phyloP scores from a whole-genome alignment of 35 echinoderm and acorn worm species.

The Diadema setosum region DNA sequence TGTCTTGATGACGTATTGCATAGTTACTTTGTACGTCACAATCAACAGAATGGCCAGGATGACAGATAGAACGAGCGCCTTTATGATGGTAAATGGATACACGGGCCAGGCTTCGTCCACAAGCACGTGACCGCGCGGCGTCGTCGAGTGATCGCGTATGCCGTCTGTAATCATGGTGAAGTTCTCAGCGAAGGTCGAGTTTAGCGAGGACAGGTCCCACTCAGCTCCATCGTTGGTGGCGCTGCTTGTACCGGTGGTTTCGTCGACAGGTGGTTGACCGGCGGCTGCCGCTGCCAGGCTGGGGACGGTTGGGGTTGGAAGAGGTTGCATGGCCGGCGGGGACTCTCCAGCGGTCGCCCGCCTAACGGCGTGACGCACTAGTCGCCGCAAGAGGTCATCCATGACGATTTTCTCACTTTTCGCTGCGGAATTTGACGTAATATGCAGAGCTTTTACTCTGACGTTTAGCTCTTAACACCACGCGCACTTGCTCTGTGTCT shows the following conservation, averaged over 20 bases:
- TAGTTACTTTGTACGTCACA: slow-evolving; percentile 40
- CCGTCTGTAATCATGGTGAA: slow-evolving; percentile 8
- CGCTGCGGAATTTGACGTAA: background rate
- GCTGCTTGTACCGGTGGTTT: no score
- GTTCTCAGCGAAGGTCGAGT: background rate
- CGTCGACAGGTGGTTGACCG: background rate
- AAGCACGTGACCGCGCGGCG: slow-evolving; percentile 2
- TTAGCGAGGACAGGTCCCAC: background rate
- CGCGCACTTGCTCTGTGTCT: background rate
- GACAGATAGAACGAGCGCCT: slow-evolving; percentile 36
- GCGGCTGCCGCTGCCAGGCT: slow-evolving; percentile 1
- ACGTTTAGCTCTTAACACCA: no score
- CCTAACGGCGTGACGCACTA: background rate
- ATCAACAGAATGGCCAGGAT: slow-evolving; percentile 46
- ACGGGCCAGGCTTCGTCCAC: slow-evolving; percentile 26
- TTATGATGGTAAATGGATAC: slow-evolving; percentile 48
- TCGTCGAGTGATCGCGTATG: background rate
- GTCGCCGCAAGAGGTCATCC: background rate
- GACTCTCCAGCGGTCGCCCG: background rate
- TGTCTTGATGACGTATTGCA: slow-evolving; percentile 20
- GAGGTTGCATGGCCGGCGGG: background rate
- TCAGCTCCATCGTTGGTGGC: background rate
- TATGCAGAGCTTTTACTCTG: background rate
- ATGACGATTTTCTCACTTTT: background rate
- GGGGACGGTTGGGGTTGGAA: background rate